Evolutionary conservation across 1,140 invertebrate genomes (phyloP).

Genomic region (Drosophila fuyamai): DNA sequence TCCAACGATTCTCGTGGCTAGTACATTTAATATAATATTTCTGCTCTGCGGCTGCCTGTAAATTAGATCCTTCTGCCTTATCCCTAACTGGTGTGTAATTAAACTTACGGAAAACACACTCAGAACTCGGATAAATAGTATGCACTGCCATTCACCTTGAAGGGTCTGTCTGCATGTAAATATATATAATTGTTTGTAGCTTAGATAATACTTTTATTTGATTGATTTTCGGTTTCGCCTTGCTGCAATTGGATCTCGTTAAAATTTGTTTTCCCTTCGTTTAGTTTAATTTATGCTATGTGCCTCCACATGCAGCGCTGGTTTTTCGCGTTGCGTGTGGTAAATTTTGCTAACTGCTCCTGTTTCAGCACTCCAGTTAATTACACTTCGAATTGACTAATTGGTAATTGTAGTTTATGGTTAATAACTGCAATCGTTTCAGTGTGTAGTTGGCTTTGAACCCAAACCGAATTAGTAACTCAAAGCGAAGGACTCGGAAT

Average conservation of each 20-base stretch:
- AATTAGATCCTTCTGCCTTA: conserved; percentile 15
- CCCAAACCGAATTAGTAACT: conserved; percentile 30
- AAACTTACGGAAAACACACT: conserved; percentile 21
- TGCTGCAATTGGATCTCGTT: conserved; percentile 55
- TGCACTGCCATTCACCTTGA: conserved; percentile 41
- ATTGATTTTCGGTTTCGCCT: conserved; percentile 82
- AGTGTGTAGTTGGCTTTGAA: conserved; percentile 42
- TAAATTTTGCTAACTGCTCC: conserved; percentile 72
- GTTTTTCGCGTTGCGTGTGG: conserved; percentile 36
- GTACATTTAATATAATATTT: conserved; percentile 26
- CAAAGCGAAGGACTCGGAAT: conserved; percentile 30
- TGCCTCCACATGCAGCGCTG: conserved; percentile 35
- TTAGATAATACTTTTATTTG: conserved; percentile 84
- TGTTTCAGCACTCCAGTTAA: conserved; percentile 61
- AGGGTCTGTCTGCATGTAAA: conserved; percentile 40
- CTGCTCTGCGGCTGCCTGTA: conserved; percentile 7
- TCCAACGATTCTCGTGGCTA: conserved; percentile 46
- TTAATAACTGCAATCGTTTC: conserved; percentile 64
- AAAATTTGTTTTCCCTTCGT: conserved; percentile 52
- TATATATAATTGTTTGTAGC: conserved; percentile 66
- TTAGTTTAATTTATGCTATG: conserved; percentile 51
- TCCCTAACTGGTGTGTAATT: conserved; percentile 3
- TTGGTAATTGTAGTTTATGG: conserved; percentile 72
- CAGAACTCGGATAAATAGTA: conserved; percentile 44
- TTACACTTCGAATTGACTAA: conserved; percentile 80